Percentiles rank a stretch among this genome's conserved stretches.
phyloP scores from a whole-genome alignment of 2,888 invertebrate species.

The Drosophila yooni region DNA sequence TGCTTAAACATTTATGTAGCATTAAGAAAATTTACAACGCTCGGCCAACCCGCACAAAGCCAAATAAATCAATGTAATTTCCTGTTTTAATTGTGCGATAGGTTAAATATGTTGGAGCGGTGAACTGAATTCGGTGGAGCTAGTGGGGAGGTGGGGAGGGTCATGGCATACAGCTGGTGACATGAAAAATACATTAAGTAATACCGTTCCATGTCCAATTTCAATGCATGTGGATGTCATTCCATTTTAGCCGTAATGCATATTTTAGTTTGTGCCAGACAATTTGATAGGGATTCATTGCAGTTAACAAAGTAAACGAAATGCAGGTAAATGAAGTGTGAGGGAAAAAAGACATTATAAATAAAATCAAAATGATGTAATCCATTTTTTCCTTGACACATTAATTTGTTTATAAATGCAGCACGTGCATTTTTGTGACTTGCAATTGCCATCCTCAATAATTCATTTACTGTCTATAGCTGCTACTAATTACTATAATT shows the following conservation, averaged over 20 bases:
- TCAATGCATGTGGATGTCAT: constrained; percentile 36
- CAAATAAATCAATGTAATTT: constrained; percentile 68
- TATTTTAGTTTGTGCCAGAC: constrained; percentile 54
- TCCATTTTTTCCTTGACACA: not conserved
- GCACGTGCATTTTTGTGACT: constrained; percentile 6
- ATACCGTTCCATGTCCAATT: constrained; percentile 40
- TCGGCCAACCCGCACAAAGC: constrained; percentile 14
- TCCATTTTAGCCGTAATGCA: constrained; percentile 47
- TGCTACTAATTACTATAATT: constrained; percentile 17
- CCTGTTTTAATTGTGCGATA: constrained; percentile 62
- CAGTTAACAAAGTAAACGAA: constrained; percentile 37
- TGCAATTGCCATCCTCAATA: not conserved
- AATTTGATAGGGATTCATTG: constrained; percentile 27
- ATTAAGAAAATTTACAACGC: constrained; percentile 60
- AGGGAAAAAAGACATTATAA: constrained; percentile 8
- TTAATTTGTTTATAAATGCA: constrained; percentile 17
- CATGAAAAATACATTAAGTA: constrained; percentile 70
- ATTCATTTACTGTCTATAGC: not conserved
- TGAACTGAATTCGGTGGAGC: not conserved
- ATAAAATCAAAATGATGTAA: not conserved
- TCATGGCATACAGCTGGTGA: constrained; percentile 23
- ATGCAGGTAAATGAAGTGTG: constrained; percentile 36
- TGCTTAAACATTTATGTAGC: constrained; percentile 60
- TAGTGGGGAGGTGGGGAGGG: not conserved
- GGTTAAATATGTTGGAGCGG: constrained; percentile 22